Conservation (phyloP, 2,797 vertebrate genomes). For the Anniella stebbinsi region DNA sequence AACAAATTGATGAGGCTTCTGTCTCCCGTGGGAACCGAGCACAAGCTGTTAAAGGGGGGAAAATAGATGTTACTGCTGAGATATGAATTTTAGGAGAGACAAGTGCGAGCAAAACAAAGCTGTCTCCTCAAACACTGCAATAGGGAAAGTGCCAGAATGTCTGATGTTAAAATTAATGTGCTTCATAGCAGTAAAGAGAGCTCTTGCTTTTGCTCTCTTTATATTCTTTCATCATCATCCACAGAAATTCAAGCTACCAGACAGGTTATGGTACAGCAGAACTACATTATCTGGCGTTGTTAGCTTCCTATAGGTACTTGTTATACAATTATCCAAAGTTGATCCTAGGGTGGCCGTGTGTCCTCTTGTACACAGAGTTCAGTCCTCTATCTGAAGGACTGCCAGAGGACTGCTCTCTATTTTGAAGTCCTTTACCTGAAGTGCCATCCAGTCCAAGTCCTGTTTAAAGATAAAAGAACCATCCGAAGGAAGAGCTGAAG, state of each 20-base stretch:
- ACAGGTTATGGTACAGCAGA: neutral
- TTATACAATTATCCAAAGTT: conserved; percentile 3
- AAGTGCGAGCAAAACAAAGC: conserved; percentile 80
- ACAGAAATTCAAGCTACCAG: conserved; percentile 38
- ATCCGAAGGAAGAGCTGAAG: no score
- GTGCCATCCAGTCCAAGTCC: no score
- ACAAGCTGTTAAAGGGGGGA: conserved; percentile 72
- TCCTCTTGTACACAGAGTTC: no score
- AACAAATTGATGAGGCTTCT: conserved; percentile 68
- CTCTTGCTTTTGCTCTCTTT: neutral
- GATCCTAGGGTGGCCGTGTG: neutral
- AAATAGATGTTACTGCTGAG: conserved; percentile 71
- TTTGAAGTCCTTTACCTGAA: no score
- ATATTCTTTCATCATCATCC: conserved; percentile 45
- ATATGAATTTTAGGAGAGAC: conserved; percentile 71
- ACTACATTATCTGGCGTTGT: neutral
- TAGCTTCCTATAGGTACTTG: neutral
- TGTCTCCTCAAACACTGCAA: conserved; percentile 72
- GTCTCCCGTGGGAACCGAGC: conserved; percentile 68
- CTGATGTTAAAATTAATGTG: conserved; percentile 68
- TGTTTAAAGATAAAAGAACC: no score
- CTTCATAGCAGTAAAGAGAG: conserved; percentile 49
- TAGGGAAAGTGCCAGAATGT: conserved; percentile 64
- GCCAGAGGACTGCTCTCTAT: no score
- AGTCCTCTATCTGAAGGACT: no score